phyloP scores from a whole-genome alignment of 1,140 invertebrate species.

The Lepidurus arcticus region DNA sequence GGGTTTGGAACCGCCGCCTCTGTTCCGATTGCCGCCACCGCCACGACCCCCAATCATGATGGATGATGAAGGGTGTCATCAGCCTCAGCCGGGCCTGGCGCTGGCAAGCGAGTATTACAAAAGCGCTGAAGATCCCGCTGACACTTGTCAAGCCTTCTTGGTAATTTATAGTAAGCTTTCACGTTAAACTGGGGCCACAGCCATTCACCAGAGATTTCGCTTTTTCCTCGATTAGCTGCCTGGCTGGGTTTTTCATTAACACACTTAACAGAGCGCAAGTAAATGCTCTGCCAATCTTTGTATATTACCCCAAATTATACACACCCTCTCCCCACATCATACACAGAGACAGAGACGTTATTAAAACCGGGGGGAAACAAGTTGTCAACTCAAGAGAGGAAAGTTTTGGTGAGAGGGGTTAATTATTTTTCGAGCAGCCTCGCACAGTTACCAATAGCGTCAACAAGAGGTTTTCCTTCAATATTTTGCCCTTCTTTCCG shows the following conservation, averaged over 20 bases:
- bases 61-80: background rate
- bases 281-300: background rate
- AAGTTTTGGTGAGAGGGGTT: background rate
- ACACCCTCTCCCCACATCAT: background rate
- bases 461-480: too few species aligned
- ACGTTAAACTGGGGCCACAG: background rate
- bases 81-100: background rate
- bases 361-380: background rate
- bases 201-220: background rate
- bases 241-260: background rate
- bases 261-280: background rate
- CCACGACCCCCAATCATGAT: background rate
- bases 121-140: background rate
- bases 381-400: constrained; percentile 4
- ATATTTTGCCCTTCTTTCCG: too few species aligned
- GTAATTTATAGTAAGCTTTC: background rate
- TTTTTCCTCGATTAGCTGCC: background rate
- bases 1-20: background rate
- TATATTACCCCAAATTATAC: background rate
- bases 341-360: background rate
- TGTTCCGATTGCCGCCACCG: constrained; percentile 11
- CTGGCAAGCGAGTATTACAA: constrained; percentile 8
- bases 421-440: too few species aligned
- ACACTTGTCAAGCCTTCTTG: background rate
- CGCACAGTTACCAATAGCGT: too few species aligned